Evolutionary conservation across 2,888 invertebrate genomes (phyloP), one percentile per base, ranked within the genome.

Genomic region (Pyrrhia umbra): DNA sequence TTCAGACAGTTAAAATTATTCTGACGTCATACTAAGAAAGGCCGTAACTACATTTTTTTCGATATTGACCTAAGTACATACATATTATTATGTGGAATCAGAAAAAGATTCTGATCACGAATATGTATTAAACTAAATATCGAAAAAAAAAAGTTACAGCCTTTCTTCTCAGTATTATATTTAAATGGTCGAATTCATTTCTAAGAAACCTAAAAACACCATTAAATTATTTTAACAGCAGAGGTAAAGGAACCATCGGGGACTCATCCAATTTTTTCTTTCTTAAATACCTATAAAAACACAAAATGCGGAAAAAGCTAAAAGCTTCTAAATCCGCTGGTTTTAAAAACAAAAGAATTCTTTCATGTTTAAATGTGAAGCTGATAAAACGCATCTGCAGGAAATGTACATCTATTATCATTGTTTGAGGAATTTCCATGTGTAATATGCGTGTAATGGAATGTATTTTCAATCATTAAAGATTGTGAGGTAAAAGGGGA

Each of bases 261-360:
- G 9, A 9, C 13, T n/a, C 1, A 25, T 16, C 4, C 15, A 30
- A 15, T 23, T 43, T 34, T 40, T 16, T 50, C n/a, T 54, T 34
- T 50, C 23, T 0, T 21, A 30, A 25, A 23, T 20, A 56, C 27
- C n/a, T 37, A 16, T 13, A 13, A 42, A 49, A 15, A 42, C n/a
- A 6, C n/a, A 52, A 1, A 18, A 50, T n/a, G n/a, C n/a, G n/a
- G 1, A n/a, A 4, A 47, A 49, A 52, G n/a, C 15, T 56, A 47
- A 52, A 54, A 57, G 61, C 49, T 57, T 54, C 39, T 57, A 21
- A 60, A 68, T 27, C 23, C 16, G 8, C 37, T 49, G 2, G 1
- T 27, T 40, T 18, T 16, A 50, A 23, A 30, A 16, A 45, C 15
- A 13, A 1, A 46, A 15, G 3, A 9, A 15, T 25, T 30, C 15